Evolutionary conservation across 2,888 invertebrate species (phyloP).

Genomic region (Sialis fuliginosa): DNA sequence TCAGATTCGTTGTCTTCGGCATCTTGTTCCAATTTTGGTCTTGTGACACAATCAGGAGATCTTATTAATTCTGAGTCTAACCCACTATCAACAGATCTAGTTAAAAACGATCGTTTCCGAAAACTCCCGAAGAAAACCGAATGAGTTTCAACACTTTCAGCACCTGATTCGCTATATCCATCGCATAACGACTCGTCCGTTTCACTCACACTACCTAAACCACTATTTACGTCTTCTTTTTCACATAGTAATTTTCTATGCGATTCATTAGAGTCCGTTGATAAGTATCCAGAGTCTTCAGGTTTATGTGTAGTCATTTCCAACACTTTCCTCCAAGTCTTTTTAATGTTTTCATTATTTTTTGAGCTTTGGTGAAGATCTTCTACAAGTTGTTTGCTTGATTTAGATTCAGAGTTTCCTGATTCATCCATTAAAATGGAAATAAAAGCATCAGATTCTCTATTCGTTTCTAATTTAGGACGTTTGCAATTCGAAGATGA

Average conservation of each 20-base stretch:
- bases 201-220: conserved; percentile 37
- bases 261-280: conserved; percentile 57
- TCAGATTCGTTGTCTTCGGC: conserved; percentile 26
- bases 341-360: conserved; percentile 15
- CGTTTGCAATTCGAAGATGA: conserved; percentile 8
- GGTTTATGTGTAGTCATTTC: conserved; percentile 14
- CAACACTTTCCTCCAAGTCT: conserved; percentile 17
- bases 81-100: conserved; percentile 24
- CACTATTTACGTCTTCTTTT: conserved; percentile 8
- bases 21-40: conserved; percentile 14
- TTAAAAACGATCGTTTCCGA: conserved; percentile 18
- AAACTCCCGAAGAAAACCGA: conserved; percentile 70
- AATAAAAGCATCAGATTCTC: background rate
- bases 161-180: conserved; percentile 72
- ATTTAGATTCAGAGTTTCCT: background rate
- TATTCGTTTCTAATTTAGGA: background rate
- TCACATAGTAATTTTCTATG: conserved; percentile 16
- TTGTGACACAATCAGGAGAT: conserved; percentile 10
- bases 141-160: conserved; percentile 73
- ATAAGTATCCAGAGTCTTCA: conserved; percentile 71
- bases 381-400: conserved; percentile 1
- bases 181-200: conserved; percentile 68
- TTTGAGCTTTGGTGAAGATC: conserved; percentile 11
- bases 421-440: background rate
- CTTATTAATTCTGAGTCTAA: conserved; percentile 16